Conservation (phyloP, 2,113 vertebrate species). For the Meriones unguiculatus region DNA sequence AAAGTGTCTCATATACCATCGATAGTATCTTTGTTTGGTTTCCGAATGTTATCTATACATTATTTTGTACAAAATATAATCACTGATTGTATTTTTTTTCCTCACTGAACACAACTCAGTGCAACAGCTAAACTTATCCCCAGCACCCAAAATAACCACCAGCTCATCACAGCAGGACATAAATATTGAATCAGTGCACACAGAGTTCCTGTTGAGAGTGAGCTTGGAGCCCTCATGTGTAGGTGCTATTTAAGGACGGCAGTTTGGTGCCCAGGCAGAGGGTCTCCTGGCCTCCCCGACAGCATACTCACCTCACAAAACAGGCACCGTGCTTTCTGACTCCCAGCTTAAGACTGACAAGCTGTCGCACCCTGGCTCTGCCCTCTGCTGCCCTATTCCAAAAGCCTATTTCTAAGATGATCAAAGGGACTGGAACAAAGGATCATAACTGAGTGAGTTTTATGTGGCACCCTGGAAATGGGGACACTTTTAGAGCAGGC, state of each 20-base stretch:
- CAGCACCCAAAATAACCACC: neutral
- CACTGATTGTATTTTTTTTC: slow-evolving; percentile 1
- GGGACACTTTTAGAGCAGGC: neutral
- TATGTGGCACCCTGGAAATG: slow-evolving; percentile 20
- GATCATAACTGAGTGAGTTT: neutral
- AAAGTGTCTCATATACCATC: neutral
- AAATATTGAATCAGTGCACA: slow-evolving; percentile 28
- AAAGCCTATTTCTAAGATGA: slow-evolving; percentile 35
- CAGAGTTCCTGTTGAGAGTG: neutral
- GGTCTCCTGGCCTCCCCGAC: neutral
- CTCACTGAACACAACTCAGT: neutral
- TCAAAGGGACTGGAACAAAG: slow-evolving; percentile 66
- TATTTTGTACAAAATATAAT: neutral
- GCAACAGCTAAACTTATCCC: neutral
- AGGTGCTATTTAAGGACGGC: neutral
- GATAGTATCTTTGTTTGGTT: neutral
- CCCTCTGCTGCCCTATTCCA: slow-evolving; percentile 23
- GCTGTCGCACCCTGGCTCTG: neutral
- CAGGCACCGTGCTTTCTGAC: neutral
- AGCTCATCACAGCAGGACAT: neutral
- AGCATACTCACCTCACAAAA: neutral
- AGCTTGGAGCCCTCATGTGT: neutral
- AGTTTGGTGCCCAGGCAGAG: neutral
- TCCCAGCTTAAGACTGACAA: neutral
- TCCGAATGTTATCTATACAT: neutral